phyloP scores from a whole-genome alignment of 2,797 vertebrate species.

The Megaceryle alcyon region DNA sequence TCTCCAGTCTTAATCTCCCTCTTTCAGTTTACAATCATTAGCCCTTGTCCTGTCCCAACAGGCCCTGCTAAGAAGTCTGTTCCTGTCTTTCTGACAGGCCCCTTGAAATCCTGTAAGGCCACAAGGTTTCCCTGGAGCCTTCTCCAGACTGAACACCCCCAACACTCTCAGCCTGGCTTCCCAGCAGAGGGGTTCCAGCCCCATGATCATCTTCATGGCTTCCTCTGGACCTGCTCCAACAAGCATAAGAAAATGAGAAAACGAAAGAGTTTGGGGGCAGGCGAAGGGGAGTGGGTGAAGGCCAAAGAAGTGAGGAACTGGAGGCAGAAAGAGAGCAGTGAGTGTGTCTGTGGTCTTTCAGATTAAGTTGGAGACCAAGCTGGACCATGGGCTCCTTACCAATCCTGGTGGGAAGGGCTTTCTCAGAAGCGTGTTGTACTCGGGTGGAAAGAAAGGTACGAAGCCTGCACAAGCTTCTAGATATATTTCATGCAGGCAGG shows the following conservation, averaged over 20 bases:
- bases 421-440: neutral
- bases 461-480: neutral
- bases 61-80: too few relatives aligned
- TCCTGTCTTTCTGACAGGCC: too few relatives aligned
- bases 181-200: too few relatives aligned
- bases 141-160: too few relatives aligned
- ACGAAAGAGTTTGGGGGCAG: neutral
- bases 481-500: neutral
- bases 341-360: neutral
- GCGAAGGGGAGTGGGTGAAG: neutral
- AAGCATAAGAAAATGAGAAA: neutral
- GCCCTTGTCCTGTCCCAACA: too few relatives aligned
- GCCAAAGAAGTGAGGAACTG: neutral
- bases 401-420: neutral
- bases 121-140: too few relatives aligned
- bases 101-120: too few relatives aligned
- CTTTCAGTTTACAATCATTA: too few relatives aligned
- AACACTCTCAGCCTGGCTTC: too few relatives aligned
- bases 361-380: neutral
- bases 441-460: neutral
- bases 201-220: too few relatives aligned
- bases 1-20: too few relatives aligned
- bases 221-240: neutral
- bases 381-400: neutral
- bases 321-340: accelerated